Base-by-base conservation (phyloP, 2,888 invertebrate genomes). In the Palloptera scutellata region DNA sequence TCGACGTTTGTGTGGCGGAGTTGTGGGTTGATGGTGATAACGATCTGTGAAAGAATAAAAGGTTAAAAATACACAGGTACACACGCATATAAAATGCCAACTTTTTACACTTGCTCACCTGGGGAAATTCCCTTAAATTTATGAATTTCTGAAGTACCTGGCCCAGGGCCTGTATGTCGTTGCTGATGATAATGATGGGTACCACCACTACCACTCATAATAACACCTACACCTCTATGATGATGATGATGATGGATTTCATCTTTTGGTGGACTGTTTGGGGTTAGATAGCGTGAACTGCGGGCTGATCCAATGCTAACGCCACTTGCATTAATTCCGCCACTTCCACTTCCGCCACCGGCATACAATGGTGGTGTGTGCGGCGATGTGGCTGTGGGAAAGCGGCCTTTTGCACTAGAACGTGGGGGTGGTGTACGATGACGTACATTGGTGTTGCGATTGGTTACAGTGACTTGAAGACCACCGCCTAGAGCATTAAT, bases 1-100 rank as follows among this genome's bases (percentile, higher is more conserved):
- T 77, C 84, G 77, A n/a, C 83, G 79, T 64, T 85, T 85, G 58
- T 83, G 82, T 11, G 83, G 83, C 48, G 85, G 83, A 12, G 83
- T 80, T 45, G 75, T 77, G 1, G 80, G 79, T 65, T 83, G 83
- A 71, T 84, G 84, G 61, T 83, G 81, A 69, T 83, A 83, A 5
- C 83, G 82, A 69, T 84, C 84, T 73, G 69, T 57, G 62, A 42
- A 10, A 69, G n/a, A n/a, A n/a, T n/a, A n/a, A n/a, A n/a, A n/a
- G n/a, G n/a, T n/a, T n/a, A n/a, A 53, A 59, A 57, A 55, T 58
- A 54, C 17, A 59, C 17, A 55, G 52, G 40, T 42, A 52, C 30
- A 30, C 30, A 30, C 2, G 12, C 8, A 40, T 20, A 43, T 19
- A 15, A 53, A 63, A 59, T 0, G 43, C n/a, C 9, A 53, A 61